These are phyloP conservation scores for Lates calcarifer DNA, from an alignment of 2,113 vertebrate genomes.

Conservation along the genomic window DNA sequence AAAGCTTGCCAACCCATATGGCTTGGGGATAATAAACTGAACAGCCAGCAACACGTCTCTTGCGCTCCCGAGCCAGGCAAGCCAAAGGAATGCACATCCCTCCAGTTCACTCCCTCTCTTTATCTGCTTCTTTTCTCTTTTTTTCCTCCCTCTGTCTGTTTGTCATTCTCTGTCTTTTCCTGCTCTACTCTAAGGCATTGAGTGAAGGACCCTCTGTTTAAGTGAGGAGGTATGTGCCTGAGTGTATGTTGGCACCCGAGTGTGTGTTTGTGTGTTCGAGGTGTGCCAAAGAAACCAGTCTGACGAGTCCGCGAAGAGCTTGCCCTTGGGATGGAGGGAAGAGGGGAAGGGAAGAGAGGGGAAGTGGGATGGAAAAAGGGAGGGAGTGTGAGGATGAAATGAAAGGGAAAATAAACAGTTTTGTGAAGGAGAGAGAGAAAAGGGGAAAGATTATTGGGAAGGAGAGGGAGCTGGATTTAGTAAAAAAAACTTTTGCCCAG, in stretches of 20 bases:
- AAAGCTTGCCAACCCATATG: conserved; percentile 78
- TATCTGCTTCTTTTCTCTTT: conserved; percentile 55
- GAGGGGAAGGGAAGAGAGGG: conserved; percentile 53
- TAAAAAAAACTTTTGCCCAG: neutral
- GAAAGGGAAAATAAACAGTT: conserved; percentile 69
- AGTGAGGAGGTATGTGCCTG: conserved; percentile 45
- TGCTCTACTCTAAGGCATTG: conserved; percentile 46
- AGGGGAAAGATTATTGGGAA: conserved; percentile 29
- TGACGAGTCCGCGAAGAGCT: conserved; percentile 75
- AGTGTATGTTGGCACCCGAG: conserved; percentile 64
- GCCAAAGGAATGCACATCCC: conserved; percentile 80
- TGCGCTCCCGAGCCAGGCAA: conserved; percentile 71
- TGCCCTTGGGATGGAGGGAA: conserved; percentile 70
- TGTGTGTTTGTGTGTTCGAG: conserved; percentile 65
- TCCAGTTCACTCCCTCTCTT: conserved; percentile 70
- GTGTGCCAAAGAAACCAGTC: conserved; percentile 80
- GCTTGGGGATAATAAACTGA: conserved; percentile 80
- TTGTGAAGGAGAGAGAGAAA: conserved; percentile 38
- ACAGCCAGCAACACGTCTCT: conserved; percentile 79
- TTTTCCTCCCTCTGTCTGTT: conserved; percentile 61
- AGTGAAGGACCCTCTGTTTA: conserved; percentile 65
- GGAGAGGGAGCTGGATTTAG: conserved; percentile 23
- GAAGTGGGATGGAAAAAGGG: conserved; percentile 65
- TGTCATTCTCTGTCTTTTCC: conserved; percentile 67
- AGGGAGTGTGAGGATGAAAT: conserved; percentile 67